phyloP scores from a whole-genome alignment of 2,888 invertebrate genomes.

The Spialia ferax region DNA sequence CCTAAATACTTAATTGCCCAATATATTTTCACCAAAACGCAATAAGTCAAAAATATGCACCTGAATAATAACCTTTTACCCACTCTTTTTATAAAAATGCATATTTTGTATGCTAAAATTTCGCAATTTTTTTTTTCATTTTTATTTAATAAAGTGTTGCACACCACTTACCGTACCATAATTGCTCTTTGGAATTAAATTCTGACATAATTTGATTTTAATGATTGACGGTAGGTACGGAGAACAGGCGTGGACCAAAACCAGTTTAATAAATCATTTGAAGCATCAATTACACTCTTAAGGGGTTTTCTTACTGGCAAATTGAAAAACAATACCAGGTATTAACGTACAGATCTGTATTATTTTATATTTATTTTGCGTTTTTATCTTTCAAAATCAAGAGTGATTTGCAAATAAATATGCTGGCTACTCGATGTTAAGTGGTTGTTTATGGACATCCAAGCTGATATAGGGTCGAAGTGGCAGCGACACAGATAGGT shows the following conservation, averaged over 20 bases:
- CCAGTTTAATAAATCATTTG: slow-evolving; percentile 43
- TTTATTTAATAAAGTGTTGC: slow-evolving; percentile 25
- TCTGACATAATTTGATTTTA: slow-evolving; percentile 41
- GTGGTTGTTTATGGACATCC: no score
- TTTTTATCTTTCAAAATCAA: no score
- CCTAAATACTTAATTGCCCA: no score
- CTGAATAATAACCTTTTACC: not conserved
- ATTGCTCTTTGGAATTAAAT: slow-evolving; percentile 38
- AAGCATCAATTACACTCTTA: slow-evolving; percentile 35
- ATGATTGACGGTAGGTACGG: slow-evolving; percentile 34
- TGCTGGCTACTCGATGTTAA: no score
- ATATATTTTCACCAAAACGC: no score
- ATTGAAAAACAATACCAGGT: slow-evolving; percentile 30
- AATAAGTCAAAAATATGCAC: not conserved
- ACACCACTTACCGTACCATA: slow-evolving; percentile 30
- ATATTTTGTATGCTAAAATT: not conserved
- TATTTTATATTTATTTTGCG: not conserved
- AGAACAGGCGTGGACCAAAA: slow-evolving; percentile 34
- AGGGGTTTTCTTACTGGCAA: slow-evolving; percentile 25
- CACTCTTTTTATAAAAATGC: not conserved
- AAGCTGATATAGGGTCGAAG: no score
- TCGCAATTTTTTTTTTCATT: not conserved
- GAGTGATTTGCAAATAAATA: not conserved
- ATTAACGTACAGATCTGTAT: not conserved
- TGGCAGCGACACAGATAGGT: no score